phyloP scores from a whole-genome alignment of 1,140 invertebrate genomes.

The Trissolcus basalis region DNA sequence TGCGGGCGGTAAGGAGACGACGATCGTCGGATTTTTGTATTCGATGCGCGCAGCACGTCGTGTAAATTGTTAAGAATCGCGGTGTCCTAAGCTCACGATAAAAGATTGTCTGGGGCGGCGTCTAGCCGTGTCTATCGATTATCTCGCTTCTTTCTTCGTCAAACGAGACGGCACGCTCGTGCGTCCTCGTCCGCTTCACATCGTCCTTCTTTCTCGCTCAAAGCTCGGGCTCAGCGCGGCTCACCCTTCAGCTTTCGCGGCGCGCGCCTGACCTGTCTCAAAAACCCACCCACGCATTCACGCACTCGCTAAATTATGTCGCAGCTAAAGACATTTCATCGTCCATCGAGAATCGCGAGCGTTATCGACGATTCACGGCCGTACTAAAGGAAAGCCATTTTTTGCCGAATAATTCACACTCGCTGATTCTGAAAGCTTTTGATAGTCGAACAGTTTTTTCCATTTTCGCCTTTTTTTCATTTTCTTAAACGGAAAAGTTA shows the following conservation, averaged over 20 bases:
- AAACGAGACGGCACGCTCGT: constrained; percentile 12
- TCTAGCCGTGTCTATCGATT: constrained; percentile 77
- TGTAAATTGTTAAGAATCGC: constrained; percentile 71
- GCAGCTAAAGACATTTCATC: constrained; percentile 54
- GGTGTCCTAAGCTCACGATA: constrained; percentile 72
- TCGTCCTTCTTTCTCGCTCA: constrained; percentile 37
- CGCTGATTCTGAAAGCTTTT: constrained; percentile 31
- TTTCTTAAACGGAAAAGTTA: constrained; percentile 13
- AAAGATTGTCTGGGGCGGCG: constrained; percentile 76
- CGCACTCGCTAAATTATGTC: constrained; percentile 61
- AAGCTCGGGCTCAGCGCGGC: constrained; percentile 35
- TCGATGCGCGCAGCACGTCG: constrained; percentile 54
- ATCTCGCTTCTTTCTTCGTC: constrained; percentile 66
- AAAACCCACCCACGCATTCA: constrained; percentile 67
- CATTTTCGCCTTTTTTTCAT: constrained; percentile 3
- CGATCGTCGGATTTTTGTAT: constrained; percentile 52
- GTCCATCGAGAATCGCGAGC: constrained; percentile 44
- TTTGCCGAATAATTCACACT: constrained; percentile 35
- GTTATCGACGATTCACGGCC: constrained; percentile 36
- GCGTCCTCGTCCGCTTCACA: constrained; percentile 16
- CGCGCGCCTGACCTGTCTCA: constrained; percentile 73
- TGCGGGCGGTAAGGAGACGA: constrained; percentile 12
- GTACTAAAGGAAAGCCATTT: constrained; percentile 35
- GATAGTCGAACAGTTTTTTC: constrained; percentile 9
- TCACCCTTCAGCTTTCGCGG: constrained; percentile 32